Conservation (phyloP, 2,797 vertebrate species). For the Lepidocolaptes lacrymiger region DNA sequence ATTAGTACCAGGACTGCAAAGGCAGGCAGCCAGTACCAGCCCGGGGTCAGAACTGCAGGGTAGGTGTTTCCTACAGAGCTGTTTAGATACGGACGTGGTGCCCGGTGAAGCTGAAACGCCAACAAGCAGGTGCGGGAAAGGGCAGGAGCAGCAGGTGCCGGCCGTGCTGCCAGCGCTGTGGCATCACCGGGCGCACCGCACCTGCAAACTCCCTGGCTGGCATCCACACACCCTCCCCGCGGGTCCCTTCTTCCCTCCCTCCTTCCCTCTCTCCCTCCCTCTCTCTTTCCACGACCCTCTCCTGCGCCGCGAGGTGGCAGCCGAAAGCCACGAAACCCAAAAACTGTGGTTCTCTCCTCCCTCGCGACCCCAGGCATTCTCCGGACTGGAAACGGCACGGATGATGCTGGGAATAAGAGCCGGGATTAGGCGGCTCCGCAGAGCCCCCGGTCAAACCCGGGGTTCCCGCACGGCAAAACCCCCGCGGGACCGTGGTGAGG, state of each 20-base stretch:
- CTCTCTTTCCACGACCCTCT: not conserved
- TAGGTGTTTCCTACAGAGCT: not conserved
- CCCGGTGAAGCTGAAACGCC: not conserved
- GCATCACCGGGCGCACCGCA: fast-evolving
- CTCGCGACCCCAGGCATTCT: not conserved
- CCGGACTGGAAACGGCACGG: not conserved
- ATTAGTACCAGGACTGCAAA: not conserved
- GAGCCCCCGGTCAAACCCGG: fast-evolving
- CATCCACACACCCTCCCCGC: not conserved
- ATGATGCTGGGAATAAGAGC: fast-evolving
- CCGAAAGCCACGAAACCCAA: not conserved
- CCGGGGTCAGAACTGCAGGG: fast-evolving
- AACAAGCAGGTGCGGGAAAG: no score
- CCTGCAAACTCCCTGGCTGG: fast-evolving
- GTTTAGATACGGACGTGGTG: fast-evolving
- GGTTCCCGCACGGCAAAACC: not conserved
- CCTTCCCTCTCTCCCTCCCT: not conserved
- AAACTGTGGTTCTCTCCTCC: not conserved
- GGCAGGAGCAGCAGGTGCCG: fast-evolving
- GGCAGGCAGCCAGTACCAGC: not conserved
- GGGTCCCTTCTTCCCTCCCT: not conserved
- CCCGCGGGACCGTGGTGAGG: fast-evolving
- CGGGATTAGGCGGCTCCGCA: not conserved
- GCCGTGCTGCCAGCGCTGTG: not conserved
- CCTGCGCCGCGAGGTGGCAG: slow-evolving; percentile 66